These are phyloP conservation scores for Acanthococcus lagerstroemiae DNA, from an alignment of 2,888 invertebrate genomes.

Conservation along the genomic window DNA sequence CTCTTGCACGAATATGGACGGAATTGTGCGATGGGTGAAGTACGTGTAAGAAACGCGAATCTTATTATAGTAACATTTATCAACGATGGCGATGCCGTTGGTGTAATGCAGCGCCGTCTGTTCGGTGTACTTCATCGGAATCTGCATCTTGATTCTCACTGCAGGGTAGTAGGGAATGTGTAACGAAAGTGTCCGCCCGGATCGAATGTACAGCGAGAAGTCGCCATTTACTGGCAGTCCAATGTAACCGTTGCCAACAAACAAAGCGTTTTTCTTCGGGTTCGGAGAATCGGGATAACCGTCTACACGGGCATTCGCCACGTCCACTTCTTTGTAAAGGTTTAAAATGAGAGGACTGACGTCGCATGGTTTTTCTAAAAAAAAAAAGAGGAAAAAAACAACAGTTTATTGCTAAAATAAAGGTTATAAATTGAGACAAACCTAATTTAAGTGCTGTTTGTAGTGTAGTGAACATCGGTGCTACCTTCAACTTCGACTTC, in stretches of 20 bases:
- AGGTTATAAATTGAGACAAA: background rate
- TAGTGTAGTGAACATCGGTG: background rate
- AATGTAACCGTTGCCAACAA: slow-evolving; percentile 64
- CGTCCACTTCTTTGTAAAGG: slow-evolving; percentile 19
- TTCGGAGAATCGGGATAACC: slow-evolving; percentile 19
- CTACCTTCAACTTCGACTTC: slow-evolving; percentile 9
- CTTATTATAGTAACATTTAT: slow-evolving; percentile 56
- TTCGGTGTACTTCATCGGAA: slow-evolving; percentile 50
- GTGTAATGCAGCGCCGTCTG: slow-evolving; percentile 55
- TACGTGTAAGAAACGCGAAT: slow-evolving; percentile 56
- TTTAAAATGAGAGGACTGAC: slow-evolving; percentile 4
- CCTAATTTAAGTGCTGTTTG: background rate
- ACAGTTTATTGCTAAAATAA: background rate
- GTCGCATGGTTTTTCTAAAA: slow-evolving; percentile 10
- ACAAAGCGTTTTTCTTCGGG: slow-evolving; percentile 39
- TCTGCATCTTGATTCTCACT: slow-evolving; percentile 42
- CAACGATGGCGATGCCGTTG: slow-evolving; percentile 45
- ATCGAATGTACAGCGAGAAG: slow-evolving; percentile 56
- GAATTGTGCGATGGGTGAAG: slow-evolving; percentile 70
- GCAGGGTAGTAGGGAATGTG: slow-evolving; percentile 59
- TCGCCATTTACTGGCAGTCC: slow-evolving; percentile 55
- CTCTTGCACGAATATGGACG: slow-evolving; percentile 70
- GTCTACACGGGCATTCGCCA: slow-evolving; percentile 24
- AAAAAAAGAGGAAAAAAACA: background rate
- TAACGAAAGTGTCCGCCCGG: slow-evolving; percentile 54